These are phyloP conservation scores for Muricea muricata DNA, from an alignment of 92 coral and sea anemone genomes.

Conservation along the genomic window DNA sequence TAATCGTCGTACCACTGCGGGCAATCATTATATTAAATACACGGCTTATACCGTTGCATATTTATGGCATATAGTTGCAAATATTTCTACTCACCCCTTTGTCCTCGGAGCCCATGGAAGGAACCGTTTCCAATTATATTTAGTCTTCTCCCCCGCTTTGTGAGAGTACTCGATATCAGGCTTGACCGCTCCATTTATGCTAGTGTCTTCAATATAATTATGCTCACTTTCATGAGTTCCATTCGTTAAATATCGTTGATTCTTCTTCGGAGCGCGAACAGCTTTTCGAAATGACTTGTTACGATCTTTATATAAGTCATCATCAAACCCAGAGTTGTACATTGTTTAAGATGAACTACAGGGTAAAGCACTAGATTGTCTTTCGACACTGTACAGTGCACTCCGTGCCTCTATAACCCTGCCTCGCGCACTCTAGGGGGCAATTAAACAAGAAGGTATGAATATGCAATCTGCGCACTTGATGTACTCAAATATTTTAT, in stretches of 20 bases:
- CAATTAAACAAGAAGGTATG: too few relatives aligned
- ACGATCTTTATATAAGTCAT: conserved; percentile 27
- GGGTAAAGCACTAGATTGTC: too few relatives aligned
- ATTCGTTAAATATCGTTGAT: conserved; percentile 11
- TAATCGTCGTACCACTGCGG: too few relatives aligned
- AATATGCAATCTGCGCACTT: too few relatives aligned
- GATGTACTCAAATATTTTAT: too few relatives aligned
- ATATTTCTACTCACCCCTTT: conserved; percentile 36
- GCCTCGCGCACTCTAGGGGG: too few relatives aligned
- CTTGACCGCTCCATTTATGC: neutral
- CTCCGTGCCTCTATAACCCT: too few relatives aligned
- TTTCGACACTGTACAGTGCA: too few relatives aligned
- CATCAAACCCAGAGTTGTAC: conserved; percentile 39
- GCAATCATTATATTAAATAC: too few relatives aligned
- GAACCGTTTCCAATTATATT: conserved; percentile 85
- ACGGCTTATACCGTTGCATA: too few relatives aligned
- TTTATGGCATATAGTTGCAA: too few relatives aligned
- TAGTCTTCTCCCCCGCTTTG: conserved; percentile 32
- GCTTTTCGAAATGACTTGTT: conserved; percentile 43
- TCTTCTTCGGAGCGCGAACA: conserved; percentile 32
- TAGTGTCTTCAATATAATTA: conserved; percentile 2
- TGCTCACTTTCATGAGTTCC: neutral
- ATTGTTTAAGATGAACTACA: neutral
- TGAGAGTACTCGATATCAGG: neutral
- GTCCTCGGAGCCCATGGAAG: conserved; percentile 85